A percentile compares a stretch with the other conserved stretches of the same genome.
Evolutionary conservation across 2,113 vertebrate species (phyloP).

Genomic region (Sphaerodactylus townsendi): DNA sequence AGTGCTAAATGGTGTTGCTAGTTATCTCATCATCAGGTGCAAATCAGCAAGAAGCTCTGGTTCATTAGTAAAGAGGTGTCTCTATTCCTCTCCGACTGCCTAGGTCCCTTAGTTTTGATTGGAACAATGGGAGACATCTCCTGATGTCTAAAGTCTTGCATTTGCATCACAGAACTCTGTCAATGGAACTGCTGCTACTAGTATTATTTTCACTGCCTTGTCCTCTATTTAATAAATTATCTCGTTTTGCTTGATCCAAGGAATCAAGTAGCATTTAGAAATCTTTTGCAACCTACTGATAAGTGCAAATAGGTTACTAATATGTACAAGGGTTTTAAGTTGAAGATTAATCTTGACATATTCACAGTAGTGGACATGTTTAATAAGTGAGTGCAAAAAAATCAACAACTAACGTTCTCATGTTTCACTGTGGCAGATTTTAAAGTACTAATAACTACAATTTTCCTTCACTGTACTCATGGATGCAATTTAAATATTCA

Average conservation of each 20-base stretch:
- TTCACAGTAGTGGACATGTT: not conserved
- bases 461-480: no score
- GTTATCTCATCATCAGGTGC: conserved; percentile 50
- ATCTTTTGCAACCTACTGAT: not conserved
- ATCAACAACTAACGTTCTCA: not conserved
- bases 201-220: conserved; percentile 48
- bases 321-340: not conserved
- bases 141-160: conserved; percentile 53
- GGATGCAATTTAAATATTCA: no score
- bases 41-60: conserved; percentile 53
- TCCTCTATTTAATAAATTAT: conserved; percentile 40
- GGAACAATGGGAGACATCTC: conserved; percentile 56
- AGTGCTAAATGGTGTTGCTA: conserved; percentile 42
- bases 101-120: conserved; percentile 54
- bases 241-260: conserved; percentile 40
- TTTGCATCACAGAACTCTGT: conserved; percentile 59
- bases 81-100: conserved; percentile 53
- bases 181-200: conserved; percentile 48
- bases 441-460: no score
- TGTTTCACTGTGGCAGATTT: not conserved
- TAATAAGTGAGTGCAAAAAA: not conserved
- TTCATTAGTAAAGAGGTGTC: conserved; percentile 60
- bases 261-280: conserved; percentile 27
- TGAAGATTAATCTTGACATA: not conserved
- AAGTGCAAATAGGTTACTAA: not conserved